Conservation (phyloP, 2,113 vertebrate species). For the Albula glossodonta region DNA sequence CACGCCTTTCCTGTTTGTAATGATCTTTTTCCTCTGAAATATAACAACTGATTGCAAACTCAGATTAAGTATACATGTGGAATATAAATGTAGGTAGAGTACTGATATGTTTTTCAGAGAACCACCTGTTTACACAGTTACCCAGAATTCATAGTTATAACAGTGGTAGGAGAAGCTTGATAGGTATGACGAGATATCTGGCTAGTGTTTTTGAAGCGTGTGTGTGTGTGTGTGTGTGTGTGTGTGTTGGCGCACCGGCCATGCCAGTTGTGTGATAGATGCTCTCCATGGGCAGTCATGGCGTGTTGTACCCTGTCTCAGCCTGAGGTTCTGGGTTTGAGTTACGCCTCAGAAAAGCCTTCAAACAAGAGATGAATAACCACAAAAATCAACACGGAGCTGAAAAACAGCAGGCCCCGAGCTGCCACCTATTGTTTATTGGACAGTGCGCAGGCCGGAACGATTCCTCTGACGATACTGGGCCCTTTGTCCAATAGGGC, state of each 20-base stretch:
- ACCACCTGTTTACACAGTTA: no score
- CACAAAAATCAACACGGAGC: constrained; percentile 25
- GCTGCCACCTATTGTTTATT: constrained; percentile 18
- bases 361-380: constrained; percentile 34
- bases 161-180: constrained; percentile 36
- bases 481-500: constrained; percentile 23
- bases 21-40: no score
- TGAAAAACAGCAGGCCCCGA: constrained; percentile 36
- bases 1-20: no score
- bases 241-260: no score
- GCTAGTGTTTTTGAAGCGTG: constrained; percentile 1
- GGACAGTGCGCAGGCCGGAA: constrained; percentile 33
- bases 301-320: not conserved
- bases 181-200: constrained; percentile 41
- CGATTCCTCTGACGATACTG: constrained; percentile 16
- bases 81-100: no score
- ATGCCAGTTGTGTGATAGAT: constrained; percentile 2
- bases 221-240: not conserved
- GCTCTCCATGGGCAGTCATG: constrained; percentile 27
- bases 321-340: constrained; percentile 14
- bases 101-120: no score
- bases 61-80: no score
- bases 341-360: constrained; percentile 24
- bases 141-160: no score
- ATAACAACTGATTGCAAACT: no score